Conservation (phyloP, 2,888 invertebrate species). For the Parelbella ahira region DNA sequence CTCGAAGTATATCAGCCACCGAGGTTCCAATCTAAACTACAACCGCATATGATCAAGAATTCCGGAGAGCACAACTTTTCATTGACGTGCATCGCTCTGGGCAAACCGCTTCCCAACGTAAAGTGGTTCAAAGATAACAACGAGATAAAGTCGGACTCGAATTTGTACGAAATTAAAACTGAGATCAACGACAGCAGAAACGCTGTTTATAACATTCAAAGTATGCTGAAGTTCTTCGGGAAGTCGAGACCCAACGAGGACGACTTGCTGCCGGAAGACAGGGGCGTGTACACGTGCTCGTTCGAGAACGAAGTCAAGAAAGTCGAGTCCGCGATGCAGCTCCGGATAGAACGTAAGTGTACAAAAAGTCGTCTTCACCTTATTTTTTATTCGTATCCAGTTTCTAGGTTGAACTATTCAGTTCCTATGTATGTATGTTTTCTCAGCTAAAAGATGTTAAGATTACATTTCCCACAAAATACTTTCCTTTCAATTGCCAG, state of each 20-base stretch:
- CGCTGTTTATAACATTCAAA: constrained; percentile 90
- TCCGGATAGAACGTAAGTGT: constrained; percentile 92
- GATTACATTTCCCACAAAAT: no score
- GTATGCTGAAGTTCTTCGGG: constrained; percentile 89
- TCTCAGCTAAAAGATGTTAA: no score
- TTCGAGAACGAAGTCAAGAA: constrained; percentile 94
- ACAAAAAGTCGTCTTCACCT: background rate
- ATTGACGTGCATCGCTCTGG: constrained; percentile 91
- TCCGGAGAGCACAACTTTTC: constrained; percentile 90
- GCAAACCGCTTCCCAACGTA: constrained; percentile 91
- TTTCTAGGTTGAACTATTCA: no score
- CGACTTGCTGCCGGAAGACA: constrained; percentile 89
- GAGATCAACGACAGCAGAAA: constrained; percentile 88
- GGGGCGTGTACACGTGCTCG: constrained; percentile 92
- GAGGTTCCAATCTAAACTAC: constrained; percentile 89
- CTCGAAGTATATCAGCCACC: constrained; percentile 95
- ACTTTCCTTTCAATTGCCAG: no score
- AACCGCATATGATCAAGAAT: constrained; percentile 89
- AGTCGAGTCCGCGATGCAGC: constrained; percentile 93
- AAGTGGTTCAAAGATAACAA: constrained; percentile 93
- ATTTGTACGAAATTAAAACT: constrained; percentile 90
- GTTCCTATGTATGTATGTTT: no score
- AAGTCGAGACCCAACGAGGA: constrained; percentile 88
- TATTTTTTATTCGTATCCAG: no score
- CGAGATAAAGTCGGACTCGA: constrained; percentile 87